phyloP scores from a whole-genome alignment of 1,140 invertebrate species.

The Agrypnia vestita region DNA sequence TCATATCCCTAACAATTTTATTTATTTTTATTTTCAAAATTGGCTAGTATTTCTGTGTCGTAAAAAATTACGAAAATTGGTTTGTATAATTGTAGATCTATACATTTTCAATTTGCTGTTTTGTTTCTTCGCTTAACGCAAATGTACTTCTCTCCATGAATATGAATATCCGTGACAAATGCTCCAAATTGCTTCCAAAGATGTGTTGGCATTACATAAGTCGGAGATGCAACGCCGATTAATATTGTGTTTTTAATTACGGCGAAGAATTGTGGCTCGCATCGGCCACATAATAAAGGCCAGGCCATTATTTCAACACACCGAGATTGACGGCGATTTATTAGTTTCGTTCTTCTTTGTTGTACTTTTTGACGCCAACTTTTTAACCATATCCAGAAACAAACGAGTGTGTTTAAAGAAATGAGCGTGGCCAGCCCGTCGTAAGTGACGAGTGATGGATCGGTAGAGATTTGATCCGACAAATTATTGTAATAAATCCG shows the following conservation, averaged over 20 bases:
- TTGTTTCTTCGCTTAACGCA: no score
- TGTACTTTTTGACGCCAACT: conserved; percentile 45
- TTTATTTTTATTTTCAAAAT: no score
- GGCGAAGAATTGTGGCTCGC: conserved; percentile 41
- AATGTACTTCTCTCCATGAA: no score
- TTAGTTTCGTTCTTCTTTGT: conserved; percentile 58
- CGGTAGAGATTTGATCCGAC: conserved; percentile 41
- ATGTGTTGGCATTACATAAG: conserved; percentile 48
- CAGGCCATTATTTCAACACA: conserved; percentile 55
- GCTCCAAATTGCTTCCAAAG: no score
- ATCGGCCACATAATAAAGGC: conserved; percentile 53
- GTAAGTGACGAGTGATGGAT: conserved; percentile 25
- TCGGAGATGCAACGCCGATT: conserved; percentile 35
- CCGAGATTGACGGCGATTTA: conserved; percentile 59
- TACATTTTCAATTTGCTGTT: no score
- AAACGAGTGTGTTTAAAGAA: conserved; percentile 37
- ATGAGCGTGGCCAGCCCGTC: conserved; percentile 7
- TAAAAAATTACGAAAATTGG: no score
- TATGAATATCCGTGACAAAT: no score
- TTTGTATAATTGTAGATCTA: no score
- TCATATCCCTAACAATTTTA: no score
- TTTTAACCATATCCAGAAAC: conserved; percentile 29
- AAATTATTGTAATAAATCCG: conserved; percentile 44
- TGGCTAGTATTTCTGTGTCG: no score
- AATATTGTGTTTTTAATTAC: conserved; percentile 57